Conservation (phyloP, 2,888 invertebrate species). For the Thymelicus acteon region DNA sequence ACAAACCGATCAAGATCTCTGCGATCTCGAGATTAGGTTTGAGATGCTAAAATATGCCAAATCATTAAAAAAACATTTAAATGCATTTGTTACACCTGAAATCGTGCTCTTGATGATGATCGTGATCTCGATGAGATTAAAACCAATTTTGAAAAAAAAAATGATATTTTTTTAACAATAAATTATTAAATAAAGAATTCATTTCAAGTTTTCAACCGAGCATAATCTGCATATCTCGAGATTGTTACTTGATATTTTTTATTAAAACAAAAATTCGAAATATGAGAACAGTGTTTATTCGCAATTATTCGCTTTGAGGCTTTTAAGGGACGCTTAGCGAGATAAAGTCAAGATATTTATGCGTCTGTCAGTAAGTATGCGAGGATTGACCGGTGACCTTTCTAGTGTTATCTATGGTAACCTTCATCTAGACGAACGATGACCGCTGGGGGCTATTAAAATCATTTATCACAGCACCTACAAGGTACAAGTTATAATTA, state of each 20-base stretch:
- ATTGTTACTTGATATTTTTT: constrained; percentile 7
- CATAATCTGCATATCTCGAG: background rate
- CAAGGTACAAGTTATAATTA: constrained; percentile 8
- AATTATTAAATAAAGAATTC: no score
- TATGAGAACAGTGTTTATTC: constrained; percentile 9
- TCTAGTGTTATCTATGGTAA: constrained; percentile 26
- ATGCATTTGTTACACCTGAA: no score
- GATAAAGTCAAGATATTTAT: constrained; percentile 30
- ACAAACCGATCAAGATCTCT: no score
- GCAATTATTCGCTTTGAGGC: constrained; percentile 19
- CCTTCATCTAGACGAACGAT: constrained; percentile 27
- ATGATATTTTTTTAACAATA: no score
- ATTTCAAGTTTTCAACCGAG: no score
- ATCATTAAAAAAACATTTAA: no score
- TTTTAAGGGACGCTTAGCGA: constrained; percentile 23
- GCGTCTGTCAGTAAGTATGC: constrained; percentile 16
- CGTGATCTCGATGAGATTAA: no score
- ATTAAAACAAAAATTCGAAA: background rate
- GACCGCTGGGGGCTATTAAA: constrained; percentile 27
- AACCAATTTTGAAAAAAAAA: no score
- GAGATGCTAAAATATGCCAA: no score
- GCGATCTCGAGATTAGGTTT: no score
- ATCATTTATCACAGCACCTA: constrained; percentile 25
- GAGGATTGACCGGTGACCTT: constrained; percentile 34
- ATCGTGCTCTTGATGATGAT: no score